A percentile compares a stretch with the other conserved stretches of the same genome.
Evolutionary conservation across 2,888 invertebrate species (phyloP).

Genomic region (Ceramica pisi): DNA sequence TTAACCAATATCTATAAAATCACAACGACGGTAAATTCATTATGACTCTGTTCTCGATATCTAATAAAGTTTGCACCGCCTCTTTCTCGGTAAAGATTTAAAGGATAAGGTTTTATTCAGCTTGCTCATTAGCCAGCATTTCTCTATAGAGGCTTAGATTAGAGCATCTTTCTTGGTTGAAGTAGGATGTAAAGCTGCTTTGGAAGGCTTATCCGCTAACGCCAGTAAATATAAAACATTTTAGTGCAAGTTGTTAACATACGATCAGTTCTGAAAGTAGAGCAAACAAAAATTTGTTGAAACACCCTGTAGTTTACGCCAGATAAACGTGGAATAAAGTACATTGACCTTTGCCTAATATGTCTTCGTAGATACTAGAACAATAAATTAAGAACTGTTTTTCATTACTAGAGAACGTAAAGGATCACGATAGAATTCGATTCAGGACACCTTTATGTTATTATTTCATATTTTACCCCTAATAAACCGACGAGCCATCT

Average conservation of each 20-base stretch:
- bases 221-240: not conserved
- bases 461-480: no score
- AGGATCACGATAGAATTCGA: no score
- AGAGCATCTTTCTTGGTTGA: not conserved
- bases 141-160: not conserved
- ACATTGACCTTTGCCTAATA: no score
- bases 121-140: constrained; percentile 26
- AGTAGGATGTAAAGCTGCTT: constrained; percentile 7
- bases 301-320: no score
- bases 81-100: constrained; percentile 16
- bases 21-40: not conserved
- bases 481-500: no score
- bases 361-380: no score
- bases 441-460: no score
- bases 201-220: constrained; percentile 10
- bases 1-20: not conserved
- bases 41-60: constrained; percentile 22
- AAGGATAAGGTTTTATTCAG: constrained; percentile 25
- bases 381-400: no score
- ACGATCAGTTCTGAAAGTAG: no score
- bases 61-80: constrained; percentile 7
- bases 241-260: not conserved
- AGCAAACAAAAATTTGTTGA: no score
- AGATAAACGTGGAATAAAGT: no score
- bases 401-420: no score